These are phyloP conservation scores for Campylomormyrus tamandua DNA, from an alignment of 2,113 vertebrate species.

Conservation along the genomic window DNA sequence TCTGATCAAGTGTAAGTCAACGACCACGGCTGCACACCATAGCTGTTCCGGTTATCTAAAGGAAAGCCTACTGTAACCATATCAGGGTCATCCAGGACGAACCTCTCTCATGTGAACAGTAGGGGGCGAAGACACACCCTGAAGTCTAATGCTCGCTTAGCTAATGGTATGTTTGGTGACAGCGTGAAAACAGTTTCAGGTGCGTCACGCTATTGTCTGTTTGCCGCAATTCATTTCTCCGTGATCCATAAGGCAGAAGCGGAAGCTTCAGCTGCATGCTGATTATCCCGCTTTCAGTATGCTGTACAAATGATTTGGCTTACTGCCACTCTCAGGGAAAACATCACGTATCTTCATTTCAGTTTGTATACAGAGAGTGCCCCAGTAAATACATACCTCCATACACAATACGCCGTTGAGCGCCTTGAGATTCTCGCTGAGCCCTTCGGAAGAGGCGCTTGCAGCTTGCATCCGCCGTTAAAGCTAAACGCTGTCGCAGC, in stretches of 20 bases:
- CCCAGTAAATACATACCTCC: not conserved
- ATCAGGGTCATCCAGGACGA: not conserved
- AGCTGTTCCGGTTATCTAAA: not conserved
- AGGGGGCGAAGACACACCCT: not conserved
- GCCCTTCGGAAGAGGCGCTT: not conserved
- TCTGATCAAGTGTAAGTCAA: not conserved
- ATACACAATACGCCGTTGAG: not conserved
- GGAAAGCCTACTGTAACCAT: not conserved
- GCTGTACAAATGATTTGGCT: not conserved
- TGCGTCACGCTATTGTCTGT: not conserved
- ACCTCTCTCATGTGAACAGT: not conserved
- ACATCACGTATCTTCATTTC: not conserved
- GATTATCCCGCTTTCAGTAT: not conserved
- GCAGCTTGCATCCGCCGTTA: not conserved
- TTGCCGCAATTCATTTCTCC: not conserved
- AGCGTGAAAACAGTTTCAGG: not conserved
- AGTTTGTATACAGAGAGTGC: not conserved
- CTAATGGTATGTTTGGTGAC: not conserved
- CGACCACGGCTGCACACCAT: not conserved
- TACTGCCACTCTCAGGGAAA: not conserved
- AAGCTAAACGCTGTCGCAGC: slow-evolving; percentile 8
- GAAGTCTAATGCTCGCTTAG: not conserved
- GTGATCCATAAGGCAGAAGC: not conserved
- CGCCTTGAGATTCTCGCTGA: not conserved
- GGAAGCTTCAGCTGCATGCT: not conserved